Percentiles rank a stretch among this genome's conserved stretches.
Conservation (phyloP, 2,113 vertebrate genomes). For the Lophius piscatorius region DNA sequence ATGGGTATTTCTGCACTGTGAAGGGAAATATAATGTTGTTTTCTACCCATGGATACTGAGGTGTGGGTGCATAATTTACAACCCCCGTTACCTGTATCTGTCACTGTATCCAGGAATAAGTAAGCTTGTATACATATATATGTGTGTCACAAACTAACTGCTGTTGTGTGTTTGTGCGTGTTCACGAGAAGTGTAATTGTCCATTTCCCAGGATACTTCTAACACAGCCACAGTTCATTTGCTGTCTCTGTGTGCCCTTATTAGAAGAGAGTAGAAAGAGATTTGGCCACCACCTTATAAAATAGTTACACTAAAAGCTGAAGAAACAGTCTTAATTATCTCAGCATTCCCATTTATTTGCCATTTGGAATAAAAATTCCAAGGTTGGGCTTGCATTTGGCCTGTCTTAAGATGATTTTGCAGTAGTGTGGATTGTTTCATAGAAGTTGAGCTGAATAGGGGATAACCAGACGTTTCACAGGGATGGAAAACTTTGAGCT, state of each 20-base stretch:
- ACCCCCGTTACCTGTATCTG: neutral
- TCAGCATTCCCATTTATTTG: conserved; percentile 6
- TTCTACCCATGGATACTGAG: too few species aligned
- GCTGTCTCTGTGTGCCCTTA: conserved; percentile 49
- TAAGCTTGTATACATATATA: neutral
- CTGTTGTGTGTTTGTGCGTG: neutral
- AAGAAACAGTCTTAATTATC: conserved; percentile 39
- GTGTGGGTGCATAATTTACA: conserved; percentile 7
- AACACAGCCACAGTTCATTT: conserved; percentile 65
- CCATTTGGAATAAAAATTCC: neutral
- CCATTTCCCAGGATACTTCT: conserved; percentile 62
- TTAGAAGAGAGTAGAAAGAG: conserved; percentile 40
- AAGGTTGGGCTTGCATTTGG: neutral
- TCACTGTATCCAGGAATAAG: neutral
- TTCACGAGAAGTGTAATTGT: conserved; percentile 46
- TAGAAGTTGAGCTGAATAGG: neutral
- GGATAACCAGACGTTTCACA: too few species aligned
- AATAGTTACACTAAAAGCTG: conserved; percentile 45
- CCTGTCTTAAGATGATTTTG: neutral
- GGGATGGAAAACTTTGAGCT: neutral
- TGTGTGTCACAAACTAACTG: neutral
- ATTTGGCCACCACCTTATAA: conserved; percentile 41
- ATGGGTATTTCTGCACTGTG: too few species aligned
- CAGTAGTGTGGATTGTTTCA: neutral
- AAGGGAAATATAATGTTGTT: too few species aligned